Base-by-base conservation (phyloP, 2,888 invertebrate species). In the Drosophila kokeensis region DNA sequence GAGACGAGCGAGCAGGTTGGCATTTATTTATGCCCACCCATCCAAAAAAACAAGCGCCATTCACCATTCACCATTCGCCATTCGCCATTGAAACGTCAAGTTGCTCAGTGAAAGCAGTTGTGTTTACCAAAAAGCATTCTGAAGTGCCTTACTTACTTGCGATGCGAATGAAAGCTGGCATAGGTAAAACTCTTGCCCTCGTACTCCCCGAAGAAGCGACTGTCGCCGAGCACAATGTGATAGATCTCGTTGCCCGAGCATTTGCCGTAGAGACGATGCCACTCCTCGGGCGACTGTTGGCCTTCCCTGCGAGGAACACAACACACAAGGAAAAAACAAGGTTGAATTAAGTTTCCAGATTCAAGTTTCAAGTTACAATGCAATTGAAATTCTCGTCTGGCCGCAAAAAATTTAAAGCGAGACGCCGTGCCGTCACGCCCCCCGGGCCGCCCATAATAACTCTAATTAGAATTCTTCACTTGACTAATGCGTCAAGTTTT, bases 201-300 rank as follows among this genome's bases (percentile, higher is more conserved):
- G 93, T 99, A 99, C 94, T 99, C 99, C 32, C 99, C 98, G 92
- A 99, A 99, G 94, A 99, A 99, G 78, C 98, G 95, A 90, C 98
- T 98, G 92, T 99, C 98, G 24, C 97, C 97, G 67, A 99, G 95
- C 70, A 97, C 96, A 83, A 99, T 99, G 93, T 99, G 99, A 94
- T 99, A 99, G 91, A 99, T 99, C 94, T 99, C 99, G 93, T 99
- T 99, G 82, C 99, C 99, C 2, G 99, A 99, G 93, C 99, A 99
- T 92, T 98, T 97, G 24, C 99, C 99, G 93, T 99, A 99, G n/a
- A 99, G 94, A 62, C 98, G 95, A 94, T 99, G 99, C 99, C 99
- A 99, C 93, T 99, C 98, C 94, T 99, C 99, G 48, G 97, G 97
- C 54, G 93, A 93, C 69, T 93, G 93, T 78, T 93, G 93, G 34